Conservation (phyloP, 2,113 vertebrate species). For the Corydoras sp. region DNA sequence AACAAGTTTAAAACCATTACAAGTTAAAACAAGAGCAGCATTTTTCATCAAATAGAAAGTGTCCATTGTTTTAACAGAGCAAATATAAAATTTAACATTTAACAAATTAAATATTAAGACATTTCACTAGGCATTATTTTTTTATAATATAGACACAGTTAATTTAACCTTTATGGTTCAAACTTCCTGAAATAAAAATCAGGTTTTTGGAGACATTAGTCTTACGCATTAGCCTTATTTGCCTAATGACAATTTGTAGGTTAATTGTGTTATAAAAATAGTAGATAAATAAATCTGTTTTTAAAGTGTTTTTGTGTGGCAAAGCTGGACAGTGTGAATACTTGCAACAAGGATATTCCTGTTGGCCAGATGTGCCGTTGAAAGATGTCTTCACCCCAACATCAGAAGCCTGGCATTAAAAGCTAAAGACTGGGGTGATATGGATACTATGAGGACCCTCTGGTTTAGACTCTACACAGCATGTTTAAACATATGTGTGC, state of each 20-base stretch:
- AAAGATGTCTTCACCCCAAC: slow-evolving; percentile 45
- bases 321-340: slow-evolving; percentile 6
- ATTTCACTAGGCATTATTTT: no score
- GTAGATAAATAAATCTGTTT: no score
- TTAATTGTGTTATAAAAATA: no score
- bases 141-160: no score
- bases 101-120: background rate
- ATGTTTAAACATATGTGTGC: slow-evolving; percentile 16
- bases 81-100: slow-evolving; percentile 15
- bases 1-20: slow-evolving; percentile 49
- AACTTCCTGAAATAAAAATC: no score
- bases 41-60: slow-evolving; percentile 10
- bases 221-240: background rate
- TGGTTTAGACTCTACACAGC: background rate
- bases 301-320: no score
- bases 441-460: slow-evolving; percentile 42
- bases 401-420: slow-evolving; percentile 38
- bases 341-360: slow-evolving; percentile 35
- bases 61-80: background rate
- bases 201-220: no score
- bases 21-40: slow-evolving; percentile 32
- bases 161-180: no score
- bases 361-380: slow-evolving; percentile 61
- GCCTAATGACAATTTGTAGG: slow-evolving; percentile 4
- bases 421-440: slow-evolving; percentile 37